Percentiles rank a stretch among this genome's conserved stretches.
These are phyloP conservation scores for Eueides isabella DNA, from an alignment of 1,140 invertebrate species.

Conservation along the genomic window DNA sequence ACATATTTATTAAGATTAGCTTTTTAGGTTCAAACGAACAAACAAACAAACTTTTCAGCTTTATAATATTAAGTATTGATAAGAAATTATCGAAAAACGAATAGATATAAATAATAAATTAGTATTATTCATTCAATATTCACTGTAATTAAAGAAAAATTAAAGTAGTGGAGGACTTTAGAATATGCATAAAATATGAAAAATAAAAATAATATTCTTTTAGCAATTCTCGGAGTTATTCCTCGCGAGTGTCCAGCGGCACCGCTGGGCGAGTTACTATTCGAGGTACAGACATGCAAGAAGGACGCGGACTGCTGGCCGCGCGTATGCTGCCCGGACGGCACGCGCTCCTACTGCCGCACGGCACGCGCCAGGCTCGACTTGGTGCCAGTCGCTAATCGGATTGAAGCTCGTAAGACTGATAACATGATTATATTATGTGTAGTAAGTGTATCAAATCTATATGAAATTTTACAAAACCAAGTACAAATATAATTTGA, in stretches of 20 bases:
- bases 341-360: slow-evolving; percentile 85
- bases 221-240: slow-evolving; percentile 85
- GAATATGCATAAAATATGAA: no score
- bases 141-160: no score
- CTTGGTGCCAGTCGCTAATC: slow-evolving; percentile 82
- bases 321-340: slow-evolving; percentile 87
- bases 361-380: slow-evolving; percentile 85
- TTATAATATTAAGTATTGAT: no score
- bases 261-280: slow-evolving; percentile 85
- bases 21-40: no score
- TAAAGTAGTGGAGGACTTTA: no score
- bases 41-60: no score
- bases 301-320: slow-evolving; percentile 87
- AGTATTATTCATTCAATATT: no score
- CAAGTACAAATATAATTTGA: no score
- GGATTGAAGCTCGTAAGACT: slow-evolving; percentile 72
- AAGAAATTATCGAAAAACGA: not conserved
- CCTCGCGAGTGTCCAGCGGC: slow-evolving; percentile 85
- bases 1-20: no score
- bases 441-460: no score
- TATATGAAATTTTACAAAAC: no score
- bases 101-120: no score
- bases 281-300: slow-evolving; percentile 85
- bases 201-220: slow-evolving; percentile 36
- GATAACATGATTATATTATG: not conserved